A percentile compares a stretch with the other conserved stretches of the same genome.
Conservation (phyloP, 2,797 vertebrate genomes). For the Rhabdomys pumilio region DNA sequence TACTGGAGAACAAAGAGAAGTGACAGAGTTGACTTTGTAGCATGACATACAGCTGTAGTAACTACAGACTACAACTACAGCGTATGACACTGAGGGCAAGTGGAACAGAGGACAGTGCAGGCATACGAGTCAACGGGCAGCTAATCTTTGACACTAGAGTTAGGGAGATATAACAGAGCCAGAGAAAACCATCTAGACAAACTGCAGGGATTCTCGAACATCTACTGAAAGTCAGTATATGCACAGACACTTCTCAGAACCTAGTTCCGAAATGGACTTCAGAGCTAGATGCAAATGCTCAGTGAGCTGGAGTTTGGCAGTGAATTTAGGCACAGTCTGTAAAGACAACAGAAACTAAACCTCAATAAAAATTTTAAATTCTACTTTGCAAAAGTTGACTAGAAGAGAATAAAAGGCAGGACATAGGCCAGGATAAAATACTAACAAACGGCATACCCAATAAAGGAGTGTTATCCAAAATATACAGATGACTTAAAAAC, state of each 20-base stretch:
- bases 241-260: neutral
- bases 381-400: neutral
- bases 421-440: neutral
- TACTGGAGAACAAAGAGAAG: neutral
- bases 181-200: neutral
- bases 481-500: neutral
- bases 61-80: no score
- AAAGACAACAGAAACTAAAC: neutral
- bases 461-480: neutral
- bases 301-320: neutral
- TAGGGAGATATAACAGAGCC: neutral
- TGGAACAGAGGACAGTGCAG: neutral
- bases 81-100: neutral
- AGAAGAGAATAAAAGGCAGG: neutral
- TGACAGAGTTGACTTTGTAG: neutral
- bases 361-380: neutral
- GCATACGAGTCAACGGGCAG: no score
- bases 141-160: neutral
- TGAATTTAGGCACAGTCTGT: neutral
- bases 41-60: neutral
- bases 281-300: neutral
- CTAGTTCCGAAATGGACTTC: neutral
- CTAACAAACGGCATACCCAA: neutral
- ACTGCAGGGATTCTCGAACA: no score
- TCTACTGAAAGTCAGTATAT: neutral